Percentiles rank a stretch among this genome's conserved stretches.
These are phyloP conservation scores for Lithobates pipiens DNA, from an alignment of 2,797 vertebrate genomes.

Conservation along the genomic window DNA sequence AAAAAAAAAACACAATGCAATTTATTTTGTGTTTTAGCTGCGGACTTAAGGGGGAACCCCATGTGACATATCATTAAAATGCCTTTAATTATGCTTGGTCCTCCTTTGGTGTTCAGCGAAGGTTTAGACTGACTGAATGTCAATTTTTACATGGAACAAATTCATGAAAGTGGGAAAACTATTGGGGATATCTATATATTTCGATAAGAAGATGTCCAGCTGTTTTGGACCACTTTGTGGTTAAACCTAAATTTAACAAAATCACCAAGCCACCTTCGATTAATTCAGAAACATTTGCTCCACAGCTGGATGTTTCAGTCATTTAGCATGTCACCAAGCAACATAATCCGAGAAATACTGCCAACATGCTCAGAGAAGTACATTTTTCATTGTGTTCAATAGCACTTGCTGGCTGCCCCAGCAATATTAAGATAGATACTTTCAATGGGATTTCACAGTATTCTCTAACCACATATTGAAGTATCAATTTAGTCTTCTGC, in stretches of 20 bases:
- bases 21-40: too few relatives aligned
- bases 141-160: too few relatives aligned
- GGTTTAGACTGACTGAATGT: too few relatives aligned
- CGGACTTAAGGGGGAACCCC: too few relatives aligned
- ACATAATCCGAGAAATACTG: conserved; percentile 24
- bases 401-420: conserved; percentile 27
- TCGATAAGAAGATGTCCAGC: too few relatives aligned
- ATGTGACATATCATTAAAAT: too few relatives aligned
- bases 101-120: too few relatives aligned
- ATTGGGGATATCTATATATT: too few relatives aligned
- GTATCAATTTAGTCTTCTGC: conserved; percentile 33
- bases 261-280: background rate
- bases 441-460: conserved; percentile 41
- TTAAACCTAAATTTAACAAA: background rate
- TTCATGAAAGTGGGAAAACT: too few relatives aligned
- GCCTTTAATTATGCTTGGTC: too few relatives aligned
- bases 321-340: conserved; percentile 43
- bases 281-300: conserved; percentile 30
- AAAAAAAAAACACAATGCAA: too few relatives aligned
- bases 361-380: conserved; percentile 8
- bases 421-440: conserved; percentile 2
- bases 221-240: too few relatives aligned
- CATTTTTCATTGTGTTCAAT: conserved; percentile 33
- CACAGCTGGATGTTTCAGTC: conserved; percentile 8
- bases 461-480: conserved; percentile 20